These are phyloP conservation scores for Mactra quadrangularis DNA, from an alignment of 1,140 invertebrate species.

Conservation along the genomic window DNA sequence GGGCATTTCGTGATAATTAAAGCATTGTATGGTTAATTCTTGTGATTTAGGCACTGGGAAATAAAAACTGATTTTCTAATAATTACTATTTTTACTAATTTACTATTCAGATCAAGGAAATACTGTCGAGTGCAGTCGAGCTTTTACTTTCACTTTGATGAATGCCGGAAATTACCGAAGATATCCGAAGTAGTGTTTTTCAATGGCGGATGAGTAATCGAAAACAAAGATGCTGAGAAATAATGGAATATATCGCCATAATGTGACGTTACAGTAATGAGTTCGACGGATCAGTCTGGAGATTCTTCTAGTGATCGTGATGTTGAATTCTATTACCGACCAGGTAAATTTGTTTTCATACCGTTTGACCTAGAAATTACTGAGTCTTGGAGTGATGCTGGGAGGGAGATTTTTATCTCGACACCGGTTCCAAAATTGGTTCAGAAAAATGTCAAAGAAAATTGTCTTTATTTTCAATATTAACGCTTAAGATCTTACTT, in stretches of 20 bases:
- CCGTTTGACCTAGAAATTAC: constrained; percentile 14
- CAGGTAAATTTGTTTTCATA: constrained; percentile 68
- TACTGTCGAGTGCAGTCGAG: too few species aligned
- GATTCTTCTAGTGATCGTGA: constrained; percentile 76
- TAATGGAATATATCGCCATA: constrained; percentile 63
- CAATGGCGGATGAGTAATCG: constrained; percentile 76
- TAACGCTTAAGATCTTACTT: too few species aligned
- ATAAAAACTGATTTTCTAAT: too few species aligned
- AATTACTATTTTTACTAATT: too few species aligned
- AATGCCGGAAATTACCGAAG: constrained; percentile 72
- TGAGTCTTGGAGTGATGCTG: constrained; percentile 58
- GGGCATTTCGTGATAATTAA: too few species aligned
- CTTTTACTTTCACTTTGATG: constrained; percentile 35
- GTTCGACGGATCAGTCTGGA: constrained; percentile 71
- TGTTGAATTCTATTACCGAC: constrained; percentile 77
- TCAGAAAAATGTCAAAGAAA: neutral
- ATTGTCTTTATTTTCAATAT: too few species aligned
- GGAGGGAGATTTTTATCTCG: constrained; percentile 25
- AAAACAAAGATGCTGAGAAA: constrained; percentile 72
- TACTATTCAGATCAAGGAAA: too few species aligned
- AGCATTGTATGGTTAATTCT: too few species aligned
- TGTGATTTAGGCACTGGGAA: too few species aligned
- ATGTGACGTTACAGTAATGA: constrained; percentile 73
- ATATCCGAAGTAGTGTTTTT: constrained; percentile 69
- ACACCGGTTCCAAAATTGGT: constrained; percentile 59